Evolutionary conservation across 2,113 vertebrate species (phyloP).

Genomic region (Oncorhynchus masou): DNA sequence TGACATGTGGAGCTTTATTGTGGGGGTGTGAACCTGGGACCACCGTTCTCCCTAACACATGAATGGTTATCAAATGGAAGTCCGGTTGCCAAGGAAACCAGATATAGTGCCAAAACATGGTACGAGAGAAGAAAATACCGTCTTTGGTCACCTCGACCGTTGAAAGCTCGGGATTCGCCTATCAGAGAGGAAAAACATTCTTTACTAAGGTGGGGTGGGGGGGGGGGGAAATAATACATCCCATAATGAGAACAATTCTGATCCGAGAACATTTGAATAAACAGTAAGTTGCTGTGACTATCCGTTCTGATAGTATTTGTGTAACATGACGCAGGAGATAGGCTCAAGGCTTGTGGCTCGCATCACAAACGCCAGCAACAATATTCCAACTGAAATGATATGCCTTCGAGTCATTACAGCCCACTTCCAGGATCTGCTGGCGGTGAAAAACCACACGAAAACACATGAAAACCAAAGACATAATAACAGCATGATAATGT

Average conservation of each 20-base stretch:
- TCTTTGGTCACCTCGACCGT: slow-evolving; percentile 33
- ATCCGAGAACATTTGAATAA: slow-evolving; percentile 26
- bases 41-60: not conserved
- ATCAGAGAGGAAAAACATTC: too few species aligned
- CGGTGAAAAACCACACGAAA: too few species aligned
- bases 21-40: not conserved
- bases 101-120: not conserved
- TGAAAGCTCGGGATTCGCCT: not conserved
- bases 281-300: slow-evolving; percentile 32
- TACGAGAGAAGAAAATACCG: not conserved
- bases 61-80: slow-evolving; percentile 9
- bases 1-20: too few species aligned
- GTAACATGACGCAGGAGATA: slow-evolving; percentile 55
- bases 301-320: slow-evolving; percentile 27
- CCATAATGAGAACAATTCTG: not conserved
- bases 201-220: too few species aligned
- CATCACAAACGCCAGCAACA: slow-evolving; percentile 46
- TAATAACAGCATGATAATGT: too few species aligned
- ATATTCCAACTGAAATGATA: slow-evolving; percentile 15
- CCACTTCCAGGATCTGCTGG: not conserved
- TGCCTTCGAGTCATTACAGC: not conserved
- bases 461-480: too few species aligned
- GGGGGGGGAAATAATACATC: slow-evolving; percentile 8
- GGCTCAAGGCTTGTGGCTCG: slow-evolving; percentile 52
- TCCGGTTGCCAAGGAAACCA: slow-evolving; percentile 44